Evolutionary conservation across 2,797 vertebrate genomes (phyloP), one percentile per base, ranked within the genome.

Genomic region (Hemibagrus guttatus): DNA sequence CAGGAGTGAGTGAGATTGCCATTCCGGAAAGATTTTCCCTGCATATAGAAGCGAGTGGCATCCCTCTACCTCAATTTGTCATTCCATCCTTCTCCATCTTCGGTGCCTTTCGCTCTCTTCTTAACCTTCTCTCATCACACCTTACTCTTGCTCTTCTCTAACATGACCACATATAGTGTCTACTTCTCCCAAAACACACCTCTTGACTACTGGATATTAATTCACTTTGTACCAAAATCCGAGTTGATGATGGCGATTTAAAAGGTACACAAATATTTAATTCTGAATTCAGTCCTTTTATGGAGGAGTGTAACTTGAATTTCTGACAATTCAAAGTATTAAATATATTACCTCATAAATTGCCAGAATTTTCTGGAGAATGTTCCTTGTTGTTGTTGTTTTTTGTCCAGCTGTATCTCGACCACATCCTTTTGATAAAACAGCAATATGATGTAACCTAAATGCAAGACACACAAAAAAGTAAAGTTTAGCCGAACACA

Each of bases 1-100:
- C 59, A 17, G 39, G 79, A 75, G 49, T 54, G 52, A 14, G 13
- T 49, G 64, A 87, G 86, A 88, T 85, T 85, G 82, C 56, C 82
- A 79, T 81, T 83, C 82, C 23, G 14, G 49, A 88, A 72, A 81
- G 66, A 85, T 84, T 88, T 61, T 84, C 79, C 75, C 66, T 81
- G 82, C 86, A 52, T 79, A 78, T 80, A 61, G 49, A 84, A 86
- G n/a, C 58, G 52, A 84, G 54, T 78, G 78, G 83, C 83, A 89
- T 87, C 74, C 54, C 39, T 85, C 81, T 81, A 2, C 35, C 58
- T 72, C 66, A 75, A 82, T 86, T 59, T 84, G 64, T 84, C 85
- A 74, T 64, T 74, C 64, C 58, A 81, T n/a, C 72, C 9, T 64
- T 74, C 75, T 74, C 23, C 12, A 17, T 81, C 8, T 80, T 61